Evolutionary conservation across 2,113 vertebrate genomes (phyloP).

Genomic region (Toxotes chatareus): DNA sequence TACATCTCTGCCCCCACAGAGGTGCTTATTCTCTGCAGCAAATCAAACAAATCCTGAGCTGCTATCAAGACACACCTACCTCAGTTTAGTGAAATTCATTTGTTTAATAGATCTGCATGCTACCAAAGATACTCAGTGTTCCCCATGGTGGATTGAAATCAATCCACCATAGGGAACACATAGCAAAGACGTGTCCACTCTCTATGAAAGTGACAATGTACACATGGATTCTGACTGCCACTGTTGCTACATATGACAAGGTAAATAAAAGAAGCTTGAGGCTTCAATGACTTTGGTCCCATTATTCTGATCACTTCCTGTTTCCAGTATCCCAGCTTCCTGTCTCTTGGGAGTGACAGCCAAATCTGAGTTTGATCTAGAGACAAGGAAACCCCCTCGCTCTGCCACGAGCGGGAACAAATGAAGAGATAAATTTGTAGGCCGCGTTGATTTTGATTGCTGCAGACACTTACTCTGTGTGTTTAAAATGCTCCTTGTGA

Average conservation of each 20-base stretch:
- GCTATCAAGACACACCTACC: too few relatives aligned
- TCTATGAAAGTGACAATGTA: too few relatives aligned
- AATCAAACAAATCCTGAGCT: too few relatives aligned
- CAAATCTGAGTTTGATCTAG: constrained; percentile 42
- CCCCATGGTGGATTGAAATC: too few relatives aligned
- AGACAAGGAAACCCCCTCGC: constrained; percentile 11
- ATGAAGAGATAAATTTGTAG: constrained; percentile 23
- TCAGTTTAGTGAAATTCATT: too few relatives aligned
- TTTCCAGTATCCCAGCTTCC: constrained; percentile 20
- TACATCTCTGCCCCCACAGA: too few relatives aligned
- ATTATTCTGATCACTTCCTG: constrained; percentile 44
- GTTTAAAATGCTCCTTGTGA: constrained; percentile 39
- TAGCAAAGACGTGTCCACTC: too few relatives aligned
- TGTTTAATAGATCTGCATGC: too few relatives aligned
- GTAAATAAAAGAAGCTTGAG: neutral
- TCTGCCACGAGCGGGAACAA: constrained; percentile 13
- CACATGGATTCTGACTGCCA: neutral
- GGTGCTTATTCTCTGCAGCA: too few relatives aligned
- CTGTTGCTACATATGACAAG: neutral
- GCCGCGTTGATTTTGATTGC: constrained; percentile 19
- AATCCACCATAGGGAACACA: too few relatives aligned
- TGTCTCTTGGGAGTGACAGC: constrained; percentile 10
- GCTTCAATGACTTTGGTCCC: neutral
- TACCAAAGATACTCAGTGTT: too few relatives aligned
- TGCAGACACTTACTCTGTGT: constrained; percentile 19